Base-by-base conservation (phyloP, 2,113 vertebrate species). In the Empidonax alnorum region DNA sequence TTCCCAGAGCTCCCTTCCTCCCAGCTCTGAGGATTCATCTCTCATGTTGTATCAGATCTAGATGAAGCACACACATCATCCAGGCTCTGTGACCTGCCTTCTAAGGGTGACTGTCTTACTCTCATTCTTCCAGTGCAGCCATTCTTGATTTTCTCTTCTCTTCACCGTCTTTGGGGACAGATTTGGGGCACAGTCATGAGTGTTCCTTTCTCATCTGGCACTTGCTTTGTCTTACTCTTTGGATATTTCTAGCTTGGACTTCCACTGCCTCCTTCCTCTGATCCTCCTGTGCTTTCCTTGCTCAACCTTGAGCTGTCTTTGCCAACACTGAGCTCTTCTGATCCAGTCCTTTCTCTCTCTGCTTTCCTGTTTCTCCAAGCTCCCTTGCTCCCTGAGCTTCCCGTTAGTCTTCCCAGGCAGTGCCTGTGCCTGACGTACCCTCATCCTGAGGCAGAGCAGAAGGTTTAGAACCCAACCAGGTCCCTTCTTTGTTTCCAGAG, bases 401-500 rank as follows among this genome's bases (percentile, higher is more conserved):
- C 33, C 3, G 0, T 69, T 47, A 86, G 11, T 59, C 28, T 93
- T 79, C 37, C n/a, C 81, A 67, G 71, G 72, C 65, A 61, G 72
- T 3, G 2, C 5, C 49, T n/a, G 35, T 78, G 74, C 73, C 83
- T 68, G 47, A 7, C 30, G 41, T 16, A 6, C 10, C 37, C 42
- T 89, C 14, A 2, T 31, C 19, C 62, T 47, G 52, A 77, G 73
- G 12, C 8, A 37, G 24, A 81, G 52, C 46, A 83, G 79, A 41
- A 83, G 71, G n/a, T 50, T 69, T 84, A 41, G 83, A 91, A 67
- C 56, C 89, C 94, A 97, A 90, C 76, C n/a, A 30, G 63, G 53
- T 55, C 28, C 67, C 52, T 94, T 90, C 61, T 90, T 93, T 86
- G 16, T 76, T 92, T 63, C 10, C 95, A 99, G 99, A 97, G 99